Evolutionary conservation across 2,888 invertebrate species (phyloP).

Genomic region (Megamerina dolium): DNA sequence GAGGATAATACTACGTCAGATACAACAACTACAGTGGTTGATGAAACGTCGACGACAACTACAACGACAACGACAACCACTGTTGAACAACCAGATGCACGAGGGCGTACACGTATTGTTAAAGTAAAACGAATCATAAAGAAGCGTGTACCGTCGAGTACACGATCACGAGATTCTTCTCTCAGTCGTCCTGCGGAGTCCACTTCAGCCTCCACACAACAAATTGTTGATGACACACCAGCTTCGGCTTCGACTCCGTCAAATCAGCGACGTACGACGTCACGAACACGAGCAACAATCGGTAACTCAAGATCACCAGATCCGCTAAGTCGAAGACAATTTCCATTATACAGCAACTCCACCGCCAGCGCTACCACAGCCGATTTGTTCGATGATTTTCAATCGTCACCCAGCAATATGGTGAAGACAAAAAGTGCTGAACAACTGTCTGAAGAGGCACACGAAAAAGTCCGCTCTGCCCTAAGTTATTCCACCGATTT

Average conservation of each 20-base stretch:
- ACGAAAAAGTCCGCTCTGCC: constrained; percentile 61
- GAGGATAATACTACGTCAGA: constrained; percentile 17
- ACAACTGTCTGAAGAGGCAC: constrained; percentile 58
- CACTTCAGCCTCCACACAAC: constrained; percentile 14
- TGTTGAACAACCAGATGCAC: constrained; percentile 41
- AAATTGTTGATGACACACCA: constrained; percentile 4
- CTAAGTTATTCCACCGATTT: constrained; percentile 70
- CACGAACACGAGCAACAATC: constrained; percentile 20
- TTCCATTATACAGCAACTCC: too few species aligned
- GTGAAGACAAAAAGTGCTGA: constrained; percentile 28
- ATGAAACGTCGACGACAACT: constrained; percentile 7
- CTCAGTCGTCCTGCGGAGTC: constrained; percentile 29
- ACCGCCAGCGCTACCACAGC: not conserved
- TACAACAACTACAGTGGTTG: not conserved
- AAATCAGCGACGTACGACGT: constrained; percentile 17
- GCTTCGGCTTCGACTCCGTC: constrained; percentile 3
- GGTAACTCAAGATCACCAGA: constrained; percentile 30
- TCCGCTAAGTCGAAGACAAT: constrained; percentile 20
- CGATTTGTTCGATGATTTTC: constrained; percentile 13
- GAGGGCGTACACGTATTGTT: constrained; percentile 42
- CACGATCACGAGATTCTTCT: constrained; percentile 43
- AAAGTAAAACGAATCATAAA: constrained; percentile 43
- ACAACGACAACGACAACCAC: constrained; percentile 28
- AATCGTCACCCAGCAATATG: constrained; percentile 22
- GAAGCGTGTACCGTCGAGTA: constrained; percentile 40